A percentile compares a stretch with the other conserved stretches of the same genome.
phyloP scores from a whole-genome alignment of 1,140 invertebrate genomes.

The Portunus trituberculatus region DNA sequence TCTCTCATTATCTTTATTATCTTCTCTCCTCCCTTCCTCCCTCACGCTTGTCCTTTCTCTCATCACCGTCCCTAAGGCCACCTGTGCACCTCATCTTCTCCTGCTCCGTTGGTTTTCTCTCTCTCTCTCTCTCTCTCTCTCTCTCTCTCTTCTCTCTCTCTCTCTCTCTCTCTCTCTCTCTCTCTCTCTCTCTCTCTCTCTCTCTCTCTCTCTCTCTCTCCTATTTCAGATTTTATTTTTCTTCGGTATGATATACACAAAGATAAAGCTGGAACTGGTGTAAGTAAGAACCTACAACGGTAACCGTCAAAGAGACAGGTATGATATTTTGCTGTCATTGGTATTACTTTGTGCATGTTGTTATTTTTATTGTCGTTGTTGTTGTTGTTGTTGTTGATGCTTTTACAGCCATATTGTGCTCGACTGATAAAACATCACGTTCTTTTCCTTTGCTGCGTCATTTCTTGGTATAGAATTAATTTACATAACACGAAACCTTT shows the following conservation, averaged over 20 bases:
- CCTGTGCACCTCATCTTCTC: not conserved
- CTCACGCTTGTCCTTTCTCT: not conserved
- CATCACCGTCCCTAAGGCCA: not conserved
- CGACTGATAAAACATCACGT: no score
- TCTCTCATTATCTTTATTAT: not conserved
- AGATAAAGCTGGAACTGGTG: no score
- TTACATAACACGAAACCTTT: no score
- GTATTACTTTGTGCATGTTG: no score
- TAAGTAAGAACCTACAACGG: no score
- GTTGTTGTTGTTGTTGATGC: not conserved
- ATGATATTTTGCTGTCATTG: no score
- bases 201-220: not conserved
- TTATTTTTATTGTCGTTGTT: not conserved
- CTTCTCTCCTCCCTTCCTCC: not conserved
- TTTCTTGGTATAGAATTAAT: no score
- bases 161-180: slow-evolving; percentile 48
- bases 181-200: slow-evolving; percentile 31
- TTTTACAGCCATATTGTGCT: not conserved
- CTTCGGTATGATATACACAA: no score
- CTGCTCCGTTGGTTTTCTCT: not conserved
- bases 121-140: slow-evolving; percentile 46
- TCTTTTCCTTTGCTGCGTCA: no score
- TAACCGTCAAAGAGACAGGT: no score
- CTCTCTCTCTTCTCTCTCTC: slow-evolving; percentile 35
- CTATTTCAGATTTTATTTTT: no score